phyloP scores from a whole-genome alignment of 2,113 vertebrate species.

The Ceyx melanurus region DNA sequence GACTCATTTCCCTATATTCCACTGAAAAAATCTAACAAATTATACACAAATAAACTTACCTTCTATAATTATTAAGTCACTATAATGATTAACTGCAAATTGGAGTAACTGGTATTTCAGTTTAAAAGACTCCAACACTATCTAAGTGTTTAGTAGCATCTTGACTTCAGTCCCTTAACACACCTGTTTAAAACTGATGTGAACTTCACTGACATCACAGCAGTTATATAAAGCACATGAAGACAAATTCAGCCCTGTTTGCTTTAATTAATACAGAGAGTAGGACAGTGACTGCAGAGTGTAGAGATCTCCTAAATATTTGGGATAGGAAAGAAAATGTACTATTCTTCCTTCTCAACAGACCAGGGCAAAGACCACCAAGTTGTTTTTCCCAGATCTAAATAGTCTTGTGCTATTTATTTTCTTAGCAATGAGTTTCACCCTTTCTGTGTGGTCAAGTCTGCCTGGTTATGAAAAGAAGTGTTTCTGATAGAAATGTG shows the following conservation, averaged over 20 bases:
- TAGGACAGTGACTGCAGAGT: neutral
- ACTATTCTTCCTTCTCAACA: neutral
- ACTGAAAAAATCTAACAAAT: neutral
- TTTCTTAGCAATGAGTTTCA: conserved; percentile 39
- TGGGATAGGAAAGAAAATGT: conserved; percentile 19
- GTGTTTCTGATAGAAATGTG: neutral
- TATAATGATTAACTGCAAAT: neutral
- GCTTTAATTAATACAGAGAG: neutral
- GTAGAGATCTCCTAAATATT: conserved; percentile 25
- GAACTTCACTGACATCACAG: neutral
- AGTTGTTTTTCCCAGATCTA: conserved; percentile 35
- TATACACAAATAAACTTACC: neutral
- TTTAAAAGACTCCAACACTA: neutral
- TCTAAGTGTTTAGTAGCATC: neutral
- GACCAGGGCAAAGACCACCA: neutral
- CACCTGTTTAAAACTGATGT: neutral
- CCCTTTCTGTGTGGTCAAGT: conserved; percentile 36
- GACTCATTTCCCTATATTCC: neutral
- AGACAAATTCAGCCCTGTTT: neutral
- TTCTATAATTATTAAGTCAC: neutral
- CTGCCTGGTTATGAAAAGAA: neutral
- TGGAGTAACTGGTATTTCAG: neutral
- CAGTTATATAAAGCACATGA: neutral
- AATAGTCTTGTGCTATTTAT: conserved; percentile 38
- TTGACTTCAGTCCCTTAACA: neutral